Percentiles rank a stretch among this genome's conserved stretches.
Evolutionary conservation across 2,113 vertebrate genomes (phyloP).

Genomic region (Actenoides lindsayi): DNA sequence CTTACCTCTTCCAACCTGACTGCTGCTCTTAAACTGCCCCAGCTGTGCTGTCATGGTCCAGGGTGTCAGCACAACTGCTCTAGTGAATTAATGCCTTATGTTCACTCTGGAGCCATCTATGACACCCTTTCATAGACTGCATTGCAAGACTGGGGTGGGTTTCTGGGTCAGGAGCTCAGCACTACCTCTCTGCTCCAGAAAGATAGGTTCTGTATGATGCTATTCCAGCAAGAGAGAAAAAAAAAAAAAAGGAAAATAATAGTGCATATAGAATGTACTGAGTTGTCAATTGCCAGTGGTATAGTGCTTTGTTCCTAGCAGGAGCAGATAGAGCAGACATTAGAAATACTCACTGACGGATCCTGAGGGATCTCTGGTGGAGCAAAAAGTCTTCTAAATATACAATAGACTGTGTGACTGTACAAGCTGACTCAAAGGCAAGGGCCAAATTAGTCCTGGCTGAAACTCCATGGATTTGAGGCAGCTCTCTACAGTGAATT

Average conservation of each 20-base stretch:
- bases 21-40: slow-evolving; percentile 64
- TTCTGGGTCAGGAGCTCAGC: not conserved
- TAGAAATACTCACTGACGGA: not conserved
- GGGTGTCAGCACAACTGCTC: slow-evolving; percentile 59
- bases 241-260: not conserved
- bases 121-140: slow-evolving; percentile 25
- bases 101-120: not conserved
- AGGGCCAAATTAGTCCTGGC: not conserved
- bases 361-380: not conserved
- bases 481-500: not conserved
- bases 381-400: not conserved
- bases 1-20: slow-evolving; percentile 63
- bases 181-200: not conserved
- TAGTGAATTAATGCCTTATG: slow-evolving; percentile 66
- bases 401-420: not conserved
- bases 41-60: slow-evolving; percentile 71
- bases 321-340: not conserved
- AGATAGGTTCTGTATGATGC: not conserved
- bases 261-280: not conserved
- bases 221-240: not conserved
- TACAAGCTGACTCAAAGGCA: not conserved
- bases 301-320: not conserved
- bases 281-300: not conserved
- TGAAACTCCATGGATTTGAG: not conserved
- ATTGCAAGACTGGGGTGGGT: not conserved